Evolutionary conservation across 2,888 invertebrate species (phyloP).

Genomic region (Parapristionchus giblindavisi): DNA sequence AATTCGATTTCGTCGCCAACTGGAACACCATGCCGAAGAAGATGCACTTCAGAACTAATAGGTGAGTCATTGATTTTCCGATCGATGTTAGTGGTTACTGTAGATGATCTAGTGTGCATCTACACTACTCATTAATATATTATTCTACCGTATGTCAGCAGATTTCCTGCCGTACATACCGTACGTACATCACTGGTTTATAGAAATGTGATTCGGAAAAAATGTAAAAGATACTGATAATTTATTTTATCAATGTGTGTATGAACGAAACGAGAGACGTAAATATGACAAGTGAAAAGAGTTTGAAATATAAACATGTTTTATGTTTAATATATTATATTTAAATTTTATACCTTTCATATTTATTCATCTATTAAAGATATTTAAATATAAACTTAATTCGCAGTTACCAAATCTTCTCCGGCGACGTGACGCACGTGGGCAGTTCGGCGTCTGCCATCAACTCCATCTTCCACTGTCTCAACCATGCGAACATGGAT

Average conservation of each 20-base stretch:
- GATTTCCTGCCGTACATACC: too few relatives aligned
- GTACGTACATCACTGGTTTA: neutral
- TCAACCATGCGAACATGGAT: neutral
- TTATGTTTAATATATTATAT: too few relatives aligned
- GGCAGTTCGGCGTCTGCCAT: constrained; percentile 26
- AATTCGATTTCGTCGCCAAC: neutral
- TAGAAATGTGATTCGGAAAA: neutral
- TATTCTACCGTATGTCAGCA: too few relatives aligned
- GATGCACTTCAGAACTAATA: neutral
- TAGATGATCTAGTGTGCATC: too few relatives aligned
- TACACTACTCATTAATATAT: too few relatives aligned
- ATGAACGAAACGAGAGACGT: too few relatives aligned
- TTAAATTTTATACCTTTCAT: too few relatives aligned
- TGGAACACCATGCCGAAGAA: constrained; percentile 15
- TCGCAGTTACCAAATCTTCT: constrained; percentile 17
- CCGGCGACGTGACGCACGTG: constrained; percentile 34
- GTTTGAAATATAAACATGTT: too few relatives aligned
- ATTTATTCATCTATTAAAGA: too few relatives aligned
- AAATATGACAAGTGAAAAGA: too few relatives aligned
- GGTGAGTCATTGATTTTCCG: constrained; percentile 3
- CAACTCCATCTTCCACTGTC: constrained; percentile 28
- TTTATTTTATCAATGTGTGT: neutral
- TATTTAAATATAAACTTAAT: neutral
- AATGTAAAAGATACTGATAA: neutral
- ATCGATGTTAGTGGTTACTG: too few relatives aligned